These are phyloP conservation scores for Actinernus sp. DNA, from an alignment of 92 coral and sea anemone genomes.

Conservation along the genomic window DNA sequence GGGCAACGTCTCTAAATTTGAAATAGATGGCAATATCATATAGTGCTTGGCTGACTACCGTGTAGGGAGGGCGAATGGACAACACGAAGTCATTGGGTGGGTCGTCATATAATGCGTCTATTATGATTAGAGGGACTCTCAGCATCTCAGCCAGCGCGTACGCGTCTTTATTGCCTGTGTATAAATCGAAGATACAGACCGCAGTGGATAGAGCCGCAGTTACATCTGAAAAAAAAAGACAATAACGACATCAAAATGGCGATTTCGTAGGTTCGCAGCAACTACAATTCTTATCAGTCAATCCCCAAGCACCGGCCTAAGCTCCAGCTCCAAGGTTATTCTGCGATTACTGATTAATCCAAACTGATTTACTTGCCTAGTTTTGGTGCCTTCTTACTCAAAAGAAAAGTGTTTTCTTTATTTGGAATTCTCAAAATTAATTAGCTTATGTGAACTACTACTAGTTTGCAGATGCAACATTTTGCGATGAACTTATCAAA, in stretches of 20 bases:
- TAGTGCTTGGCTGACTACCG: slow-evolving; percentile 57
- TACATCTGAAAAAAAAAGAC: slow-evolving; percentile 14
- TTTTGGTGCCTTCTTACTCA: no score
- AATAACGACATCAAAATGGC: background rate
- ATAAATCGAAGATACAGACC: slow-evolving; percentile 67
- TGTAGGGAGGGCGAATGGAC: slow-evolving; percentile 74
- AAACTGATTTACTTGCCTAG: no score
- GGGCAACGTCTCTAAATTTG: slow-evolving; percentile 52
- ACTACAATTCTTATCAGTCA: no score
- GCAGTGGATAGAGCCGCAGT: slow-evolving; percentile 18
- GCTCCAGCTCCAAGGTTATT: no score
- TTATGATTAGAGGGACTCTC: slow-evolving; percentile 64
- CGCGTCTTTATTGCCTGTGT: slow-evolving; percentile 57
- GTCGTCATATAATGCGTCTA: slow-evolving; percentile 31
- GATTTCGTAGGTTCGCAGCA: background rate
- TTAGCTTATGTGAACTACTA: no score
- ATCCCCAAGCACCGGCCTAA: no score
- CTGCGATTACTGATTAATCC: no score
- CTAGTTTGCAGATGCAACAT: no score
- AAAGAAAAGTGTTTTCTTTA: no score
- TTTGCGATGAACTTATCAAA: no score
- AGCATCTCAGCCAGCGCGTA: slow-evolving; percentile 59
- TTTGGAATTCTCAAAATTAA: no score
- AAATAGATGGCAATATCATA: slow-evolving; percentile 65
- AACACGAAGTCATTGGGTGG: slow-evolving; percentile 20